phyloP scores from a whole-genome alignment of 92 coral and sea anemone species.

The Umimayanthus chanpuru region DNA sequence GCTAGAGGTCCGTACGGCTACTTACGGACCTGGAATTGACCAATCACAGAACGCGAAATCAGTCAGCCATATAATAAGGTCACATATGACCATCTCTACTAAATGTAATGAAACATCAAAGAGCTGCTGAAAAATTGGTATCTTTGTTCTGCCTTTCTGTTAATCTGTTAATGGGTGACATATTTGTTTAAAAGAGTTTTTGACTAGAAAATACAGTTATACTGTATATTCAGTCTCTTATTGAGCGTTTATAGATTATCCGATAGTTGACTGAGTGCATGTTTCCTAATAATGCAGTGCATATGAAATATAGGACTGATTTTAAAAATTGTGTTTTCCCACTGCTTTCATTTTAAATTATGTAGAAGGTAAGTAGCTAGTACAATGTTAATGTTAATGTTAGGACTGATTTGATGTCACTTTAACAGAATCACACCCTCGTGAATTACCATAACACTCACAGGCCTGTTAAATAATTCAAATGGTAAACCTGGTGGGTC shows the following conservation, averaged over 20 bases:
- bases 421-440: too few relatives aligned
- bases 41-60: too few relatives aligned
- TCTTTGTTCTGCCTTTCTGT: background rate
- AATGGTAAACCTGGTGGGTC: background rate
- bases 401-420: too few relatives aligned
- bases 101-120: conserved; percentile 7
- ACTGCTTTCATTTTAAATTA: too few relatives aligned
- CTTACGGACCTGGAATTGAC: too few relatives aligned
- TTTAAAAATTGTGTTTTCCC: too few relatives aligned
- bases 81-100: conserved; percentile 16
- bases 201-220: conserved; percentile 6
- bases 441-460: too few relatives aligned
- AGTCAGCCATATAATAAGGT: too few relatives aligned
- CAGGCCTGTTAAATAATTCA: background rate
- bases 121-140: background rate
- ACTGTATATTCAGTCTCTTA: conserved; percentile 7
- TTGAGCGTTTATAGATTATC: background rate
- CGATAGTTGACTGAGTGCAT: background rate
- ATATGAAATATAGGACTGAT: background rate
- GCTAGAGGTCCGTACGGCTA: too few relatives aligned
- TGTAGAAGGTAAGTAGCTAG: too few relatives aligned
- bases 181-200: background rate
- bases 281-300: conserved; percentile 14
- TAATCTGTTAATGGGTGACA: background rate
- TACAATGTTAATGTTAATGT: too few relatives aligned